These are phyloP conservation scores for Unio pictorum DNA, from an alignment of 2,888 invertebrate genomes.

Conservation along the genomic window DNA sequence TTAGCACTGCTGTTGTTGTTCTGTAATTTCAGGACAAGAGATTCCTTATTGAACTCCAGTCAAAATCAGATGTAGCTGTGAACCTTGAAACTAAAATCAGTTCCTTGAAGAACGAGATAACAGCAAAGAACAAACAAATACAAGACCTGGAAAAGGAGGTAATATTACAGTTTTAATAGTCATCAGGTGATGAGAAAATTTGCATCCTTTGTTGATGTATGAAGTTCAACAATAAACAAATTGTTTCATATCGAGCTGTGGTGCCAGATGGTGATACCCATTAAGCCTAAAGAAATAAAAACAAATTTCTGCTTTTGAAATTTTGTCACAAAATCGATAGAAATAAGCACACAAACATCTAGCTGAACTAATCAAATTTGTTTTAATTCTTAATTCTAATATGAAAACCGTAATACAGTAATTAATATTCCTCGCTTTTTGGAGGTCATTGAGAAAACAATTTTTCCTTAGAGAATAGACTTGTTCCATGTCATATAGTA, in stretches of 20 bases:
- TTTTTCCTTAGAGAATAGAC: too few relatives aligned
- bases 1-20: slow-evolving; percentile 1
- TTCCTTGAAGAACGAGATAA: slow-evolving; percentile 40
- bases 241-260: not conserved
- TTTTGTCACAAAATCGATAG: too few relatives aligned
- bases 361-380: too few relatives aligned
- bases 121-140: slow-evolving; percentile 52
- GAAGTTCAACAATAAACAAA: slow-evolving; percentile 12
- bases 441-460: too few relatives aligned
- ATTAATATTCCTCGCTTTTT: too few relatives aligned
- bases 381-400: too few relatives aligned
- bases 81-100: slow-evolving; percentile 51
- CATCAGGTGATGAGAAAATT: not conserved
- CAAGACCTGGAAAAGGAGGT: slow-evolving; percentile 65
- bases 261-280: not conserved
- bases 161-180: slow-evolving; percentile 1
- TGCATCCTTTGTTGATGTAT: slow-evolving; percentile 1
- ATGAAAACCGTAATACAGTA: too few relatives aligned
- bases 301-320: too few relatives aligned
- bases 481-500: too few relatives aligned
- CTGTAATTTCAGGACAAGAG: slow-evolving; percentile 32
- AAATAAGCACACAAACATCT: too few relatives aligned
- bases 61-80: slow-evolving; percentile 37
- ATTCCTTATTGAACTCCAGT: slow-evolving; percentile 38
- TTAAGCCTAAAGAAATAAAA: too few relatives aligned